phyloP scores from a whole-genome alignment of 2,113 vertebrate species.

The Lates calcarifer region DNA sequence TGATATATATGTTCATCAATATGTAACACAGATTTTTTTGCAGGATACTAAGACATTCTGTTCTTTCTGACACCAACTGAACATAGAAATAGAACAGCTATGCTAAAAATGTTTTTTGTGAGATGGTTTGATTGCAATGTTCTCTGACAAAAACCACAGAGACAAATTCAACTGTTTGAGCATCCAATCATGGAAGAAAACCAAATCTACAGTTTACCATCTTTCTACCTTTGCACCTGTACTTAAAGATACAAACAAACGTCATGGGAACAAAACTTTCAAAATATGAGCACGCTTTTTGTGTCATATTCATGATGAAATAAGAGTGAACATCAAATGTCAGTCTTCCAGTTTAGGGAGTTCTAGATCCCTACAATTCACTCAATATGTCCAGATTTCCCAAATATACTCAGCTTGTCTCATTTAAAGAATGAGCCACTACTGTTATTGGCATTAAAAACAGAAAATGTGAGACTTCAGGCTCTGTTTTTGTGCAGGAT shows the following conservation, averaged over 20 bases:
- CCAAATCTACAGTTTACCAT: not conserved
- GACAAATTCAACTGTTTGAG: not conserved
- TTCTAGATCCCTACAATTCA: not conserved
- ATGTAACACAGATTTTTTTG: constrained; percentile 15
- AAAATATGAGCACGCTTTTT: not conserved
- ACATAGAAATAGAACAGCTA: not conserved
- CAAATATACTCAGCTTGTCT: not conserved
- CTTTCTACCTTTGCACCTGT: not conserved
- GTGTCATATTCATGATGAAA: not conserved
- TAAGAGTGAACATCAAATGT: too few relatives aligned
- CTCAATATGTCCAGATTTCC: not conserved
- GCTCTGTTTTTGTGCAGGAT: too few relatives aligned
- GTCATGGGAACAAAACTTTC: not conserved
- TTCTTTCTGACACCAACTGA: not conserved
- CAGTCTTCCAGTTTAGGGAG: not conserved
- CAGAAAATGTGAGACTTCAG: not conserved
- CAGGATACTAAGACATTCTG: not conserved
- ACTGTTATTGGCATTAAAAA: not conserved
- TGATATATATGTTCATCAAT: not conserved
- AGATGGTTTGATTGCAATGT: not conserved
- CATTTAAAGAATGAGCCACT: too few relatives aligned
- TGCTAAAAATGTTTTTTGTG: not conserved
- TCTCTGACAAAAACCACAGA: not conserved
- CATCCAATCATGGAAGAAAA: constrained; percentile 2
- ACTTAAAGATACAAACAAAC: not conserved